phyloP scores from a whole-genome alignment of 35 echinoderm and acorn worm species.

The Lytechinus variegatus region DNA sequence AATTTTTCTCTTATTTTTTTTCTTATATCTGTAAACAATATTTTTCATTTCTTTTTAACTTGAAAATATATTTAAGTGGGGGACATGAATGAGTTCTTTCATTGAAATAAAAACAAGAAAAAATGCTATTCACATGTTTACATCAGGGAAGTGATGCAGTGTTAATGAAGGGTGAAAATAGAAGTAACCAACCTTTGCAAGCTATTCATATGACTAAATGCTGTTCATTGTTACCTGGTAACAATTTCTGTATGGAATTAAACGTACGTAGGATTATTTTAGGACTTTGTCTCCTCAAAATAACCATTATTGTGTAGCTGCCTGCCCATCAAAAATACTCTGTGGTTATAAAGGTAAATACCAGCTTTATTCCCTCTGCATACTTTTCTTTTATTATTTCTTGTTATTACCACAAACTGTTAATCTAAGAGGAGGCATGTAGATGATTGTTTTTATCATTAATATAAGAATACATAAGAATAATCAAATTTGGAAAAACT shows the following conservation, averaged over 20 bases:
- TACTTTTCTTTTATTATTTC: not conserved
- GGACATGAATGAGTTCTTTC: too few relatives aligned
- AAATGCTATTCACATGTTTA: not conserved
- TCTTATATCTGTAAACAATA: too few relatives aligned
- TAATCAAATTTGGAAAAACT: too few relatives aligned
- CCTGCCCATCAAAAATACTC: not conserved
- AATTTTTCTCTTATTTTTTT: too few relatives aligned
- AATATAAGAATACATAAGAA: not conserved
- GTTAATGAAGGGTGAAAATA: not conserved
- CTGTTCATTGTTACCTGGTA: not conserved
- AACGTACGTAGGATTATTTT: not conserved
- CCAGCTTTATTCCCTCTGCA: not conserved
- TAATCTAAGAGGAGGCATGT: not conserved
- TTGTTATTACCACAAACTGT: not conserved
- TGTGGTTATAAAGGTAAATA: not conserved
- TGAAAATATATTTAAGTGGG: too few relatives aligned
- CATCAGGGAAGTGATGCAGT: not conserved
- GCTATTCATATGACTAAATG: not conserved
- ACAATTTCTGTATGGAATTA: not conserved
- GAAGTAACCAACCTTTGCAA: not conserved
- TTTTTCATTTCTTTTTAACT: too few relatives aligned
- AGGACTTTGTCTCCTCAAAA: not conserved
- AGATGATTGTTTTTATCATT: not conserved
- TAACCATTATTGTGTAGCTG: not conserved
- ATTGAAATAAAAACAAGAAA: not conserved